Base-by-base conservation (phyloP, 2,888 invertebrate species). In the Mystacides longicornis region DNA sequence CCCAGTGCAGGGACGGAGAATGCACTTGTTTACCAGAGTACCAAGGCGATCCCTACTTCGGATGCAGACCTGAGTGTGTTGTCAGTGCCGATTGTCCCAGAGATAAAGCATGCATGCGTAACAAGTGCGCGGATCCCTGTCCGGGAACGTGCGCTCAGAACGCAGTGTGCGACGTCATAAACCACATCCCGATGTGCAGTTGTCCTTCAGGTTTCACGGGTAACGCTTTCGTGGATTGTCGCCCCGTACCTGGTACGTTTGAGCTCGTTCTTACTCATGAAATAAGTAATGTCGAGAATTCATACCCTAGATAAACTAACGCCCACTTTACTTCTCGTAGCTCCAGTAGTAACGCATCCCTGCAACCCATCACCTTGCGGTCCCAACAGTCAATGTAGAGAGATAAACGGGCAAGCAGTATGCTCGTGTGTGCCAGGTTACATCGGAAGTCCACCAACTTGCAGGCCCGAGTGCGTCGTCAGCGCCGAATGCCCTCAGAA, bases 51-150 rank as follows among this genome's bases (percentile, higher is more conserved):
- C 89, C 90, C 0, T 87, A 86, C 63, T 68, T 80, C 45, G 86
- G 84, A 43, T 91, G 90, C 67, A 79, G 88, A 62, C 90, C 87
- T 4, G 87, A 89, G 71, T 89, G 88, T 65, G 81, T 83, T 0
- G 80, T 82, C 43, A 87, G 86, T 64, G 80, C 83, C 11, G 88
- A 89, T 64, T 89, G 88, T 67, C 71, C 81, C 56, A 76, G 83
- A 49, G 77, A 81, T 63, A 73, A 82, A 64, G 82, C 86, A 18
- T 88, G 88, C 63, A 79, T 85, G 60, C 83, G 85, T 64, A 81
- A 83, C 55, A 81, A 81, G 65, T 89, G 88, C 64, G 76, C 79
- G 31, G 85, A 89, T 67, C 87, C 87, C 31, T 89, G 88, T 63
- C 81, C 83, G 45, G 87, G 86, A 56, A 85, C 85, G 11, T 89